These are phyloP conservation scores for Ormyrus pomaceus DNA, from an alignment of 2,888 invertebrate species.

Conservation along the genomic window DNA sequence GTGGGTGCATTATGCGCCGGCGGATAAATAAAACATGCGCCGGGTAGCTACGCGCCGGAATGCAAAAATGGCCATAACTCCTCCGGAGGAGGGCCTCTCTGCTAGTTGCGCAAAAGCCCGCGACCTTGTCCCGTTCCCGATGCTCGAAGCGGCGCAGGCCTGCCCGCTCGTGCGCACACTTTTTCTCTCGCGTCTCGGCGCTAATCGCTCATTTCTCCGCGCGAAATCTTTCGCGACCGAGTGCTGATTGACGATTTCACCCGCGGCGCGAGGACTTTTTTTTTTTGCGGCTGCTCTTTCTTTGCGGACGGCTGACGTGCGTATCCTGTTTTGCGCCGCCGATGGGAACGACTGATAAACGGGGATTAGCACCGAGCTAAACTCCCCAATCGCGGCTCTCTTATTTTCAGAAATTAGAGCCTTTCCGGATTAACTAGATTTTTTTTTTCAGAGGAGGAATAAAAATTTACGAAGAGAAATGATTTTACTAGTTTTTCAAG, in stretches of 20 bases:
- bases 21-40: slow-evolving; percentile 24
- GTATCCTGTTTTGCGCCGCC: too few species aligned
- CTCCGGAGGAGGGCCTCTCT: background rate
- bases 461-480: too few species aligned
- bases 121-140: background rate
- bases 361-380: too few species aligned
- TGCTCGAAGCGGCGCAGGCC: background rate
- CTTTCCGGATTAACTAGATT: too few species aligned
- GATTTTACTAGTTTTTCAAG: too few species aligned
- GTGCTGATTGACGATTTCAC: slow-evolving; percentile 50
- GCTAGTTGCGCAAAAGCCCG: slow-evolving; percentile 12
- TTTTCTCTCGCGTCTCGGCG: slow-evolving; percentile 28
- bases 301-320: background rate
- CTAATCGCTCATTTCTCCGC: slow-evolving; percentile 41
- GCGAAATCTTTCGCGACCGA: slow-evolving; percentile 36
- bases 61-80: too few species aligned
- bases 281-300: slow-evolving; percentile 15
- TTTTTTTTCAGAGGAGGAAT: too few species aligned
- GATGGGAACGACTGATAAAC: too few species aligned
- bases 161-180: background rate
- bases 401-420: too few species aligned
- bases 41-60: background rate
- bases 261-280: background rate
- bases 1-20: background rate
- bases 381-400: too few species aligned